Evolutionary conservation across 2,113 vertebrate species (phyloP).

Genomic region (Tympanuchus pallidicinctus): DNA sequence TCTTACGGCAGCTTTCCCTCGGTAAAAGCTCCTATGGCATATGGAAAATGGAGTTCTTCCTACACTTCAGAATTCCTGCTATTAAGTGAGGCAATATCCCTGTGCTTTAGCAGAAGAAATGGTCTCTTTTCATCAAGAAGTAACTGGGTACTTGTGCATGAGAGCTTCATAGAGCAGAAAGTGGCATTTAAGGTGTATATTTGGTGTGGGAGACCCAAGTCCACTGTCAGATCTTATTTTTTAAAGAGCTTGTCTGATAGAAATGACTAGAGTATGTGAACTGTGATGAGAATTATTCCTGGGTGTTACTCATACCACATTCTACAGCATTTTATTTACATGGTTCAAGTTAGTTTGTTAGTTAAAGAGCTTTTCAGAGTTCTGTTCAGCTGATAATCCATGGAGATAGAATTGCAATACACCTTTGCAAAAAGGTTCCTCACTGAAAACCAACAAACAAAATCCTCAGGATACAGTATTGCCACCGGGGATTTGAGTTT

Average conservation of each 20-base stretch:
- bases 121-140: background rate
- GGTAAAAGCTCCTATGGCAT: background rate
- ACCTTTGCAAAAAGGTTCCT: background rate
- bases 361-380: background rate
- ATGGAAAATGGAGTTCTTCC: constrained; percentile 4
- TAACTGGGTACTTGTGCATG: background rate
- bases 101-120: background rate
- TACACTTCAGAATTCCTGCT: background rate
- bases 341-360: background rate
- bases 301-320: background rate
- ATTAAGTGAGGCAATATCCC: background rate
- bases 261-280: background rate
- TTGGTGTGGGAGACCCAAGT: background rate
- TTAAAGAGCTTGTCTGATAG: background rate
- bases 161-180: background rate
- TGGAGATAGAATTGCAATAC: background rate
- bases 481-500: background rate
- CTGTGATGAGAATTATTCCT: background rate
- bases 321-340: background rate
- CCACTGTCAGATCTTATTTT: background rate
- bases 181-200: background rate
- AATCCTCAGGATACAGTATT: background rate
- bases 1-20: background rate
- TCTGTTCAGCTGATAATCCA: background rate
- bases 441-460: background rate